Percentiles rank a stretch among this genome's conserved stretches.
These are phyloP conservation scores for Bombus superbus DNA, from an alignment of 1,140 invertebrate genomes.

Conservation along the genomic window DNA sequence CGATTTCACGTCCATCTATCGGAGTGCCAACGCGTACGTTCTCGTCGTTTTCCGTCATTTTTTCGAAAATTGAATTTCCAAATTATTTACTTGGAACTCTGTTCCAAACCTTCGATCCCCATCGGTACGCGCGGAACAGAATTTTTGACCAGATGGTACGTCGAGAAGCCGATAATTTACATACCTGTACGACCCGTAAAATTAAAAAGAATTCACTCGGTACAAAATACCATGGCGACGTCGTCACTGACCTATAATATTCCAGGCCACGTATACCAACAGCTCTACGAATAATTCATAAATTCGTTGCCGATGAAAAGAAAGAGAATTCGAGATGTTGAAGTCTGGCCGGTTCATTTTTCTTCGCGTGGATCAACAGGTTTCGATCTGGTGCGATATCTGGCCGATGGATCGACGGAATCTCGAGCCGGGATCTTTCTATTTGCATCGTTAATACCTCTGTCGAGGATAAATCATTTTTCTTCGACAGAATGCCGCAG, in stretches of 20 bases:
- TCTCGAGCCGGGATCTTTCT: conserved; percentile 26
- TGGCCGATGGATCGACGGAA: not conserved
- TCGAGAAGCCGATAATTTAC: conserved; percentile 14
- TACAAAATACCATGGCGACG: not conserved
- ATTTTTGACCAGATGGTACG: conserved; percentile 12
- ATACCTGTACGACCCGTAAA: conserved; percentile 11
- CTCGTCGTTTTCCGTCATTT: no score
- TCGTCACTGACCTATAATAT: conserved; percentile 37
- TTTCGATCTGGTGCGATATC: not conserved
- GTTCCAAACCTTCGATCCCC: no score
- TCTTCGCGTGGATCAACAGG: not conserved
- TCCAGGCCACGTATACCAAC: not conserved
- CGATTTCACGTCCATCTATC: no score
- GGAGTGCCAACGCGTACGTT: no score
- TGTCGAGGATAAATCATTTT: conserved; percentile 47
- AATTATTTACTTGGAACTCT: no score
- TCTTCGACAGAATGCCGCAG: conserved; percentile 35
- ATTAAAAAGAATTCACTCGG: conserved; percentile 5
- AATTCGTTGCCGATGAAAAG: not conserved
- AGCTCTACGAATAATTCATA: not conserved
- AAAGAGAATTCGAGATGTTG: not conserved
- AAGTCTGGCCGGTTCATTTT: conserved; percentile 15
- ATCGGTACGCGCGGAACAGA: not conserved
- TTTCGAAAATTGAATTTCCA: no score
- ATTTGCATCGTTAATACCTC: conserved; percentile 50